Conservation (phyloP, 1,140 invertebrate species). For the Drosophila pectinifera region DNA sequence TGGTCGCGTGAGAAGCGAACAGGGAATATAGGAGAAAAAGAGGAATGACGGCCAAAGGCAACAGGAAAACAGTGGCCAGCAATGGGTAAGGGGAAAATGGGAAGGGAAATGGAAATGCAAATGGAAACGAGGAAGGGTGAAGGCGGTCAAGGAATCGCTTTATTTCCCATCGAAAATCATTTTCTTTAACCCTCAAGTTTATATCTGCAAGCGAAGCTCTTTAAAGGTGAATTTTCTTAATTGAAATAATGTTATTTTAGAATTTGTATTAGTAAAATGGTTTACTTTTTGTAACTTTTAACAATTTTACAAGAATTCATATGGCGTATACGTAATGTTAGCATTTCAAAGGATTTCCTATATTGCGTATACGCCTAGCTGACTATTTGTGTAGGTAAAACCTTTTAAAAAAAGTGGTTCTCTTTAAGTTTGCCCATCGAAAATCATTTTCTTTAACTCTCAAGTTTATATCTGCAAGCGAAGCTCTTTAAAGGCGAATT, state of each 20-base stretch:
- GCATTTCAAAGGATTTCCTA: neutral
- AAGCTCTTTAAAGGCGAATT: constrained; percentile 22
- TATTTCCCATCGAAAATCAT: constrained; percentile 29
- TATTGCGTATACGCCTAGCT: constrained; percentile 6
- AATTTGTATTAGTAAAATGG: too few species aligned
- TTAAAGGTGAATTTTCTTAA: constrained; percentile 26
- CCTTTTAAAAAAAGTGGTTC: neutral
- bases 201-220: neutral
- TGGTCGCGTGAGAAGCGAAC: constrained; percentile 48
- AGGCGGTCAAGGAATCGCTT: constrained; percentile 6
- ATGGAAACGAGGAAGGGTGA: constrained; percentile 7
- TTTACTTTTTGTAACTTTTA: neutral
- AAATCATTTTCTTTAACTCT: constrained; percentile 13
- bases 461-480: neutral
- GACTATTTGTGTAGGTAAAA: neutral
- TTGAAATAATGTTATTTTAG: neutral
- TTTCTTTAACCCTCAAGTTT: constrained; percentile 2
- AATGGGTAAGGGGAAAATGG: neutral
- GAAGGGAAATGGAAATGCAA: neutral
- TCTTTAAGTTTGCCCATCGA: constrained; percentile 17
- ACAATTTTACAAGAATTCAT: neutral
- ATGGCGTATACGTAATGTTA: neutral
- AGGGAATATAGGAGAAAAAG: constrained; percentile 17
- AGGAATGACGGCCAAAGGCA: constrained; percentile 49
- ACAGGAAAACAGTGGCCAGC: constrained; percentile 33